These are phyloP conservation scores for Drosophila nr. perissopoda DNA, from an alignment of 2,888 invertebrate genomes.

Conservation along the genomic window DNA sequence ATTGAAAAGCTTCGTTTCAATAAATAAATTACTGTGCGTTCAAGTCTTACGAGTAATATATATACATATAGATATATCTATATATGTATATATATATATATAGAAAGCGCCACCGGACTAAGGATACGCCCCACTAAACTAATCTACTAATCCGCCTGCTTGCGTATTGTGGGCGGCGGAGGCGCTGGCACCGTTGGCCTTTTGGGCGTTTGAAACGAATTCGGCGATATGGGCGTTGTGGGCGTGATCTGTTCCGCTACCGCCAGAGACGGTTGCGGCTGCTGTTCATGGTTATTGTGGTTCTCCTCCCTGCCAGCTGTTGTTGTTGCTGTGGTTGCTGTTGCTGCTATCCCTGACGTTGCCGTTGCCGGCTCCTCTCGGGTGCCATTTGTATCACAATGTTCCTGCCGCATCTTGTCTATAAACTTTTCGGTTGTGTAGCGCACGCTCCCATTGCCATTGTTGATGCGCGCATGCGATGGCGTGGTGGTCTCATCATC, in stretches of 20 bases:
- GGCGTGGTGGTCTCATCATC: constrained; percentile 77
- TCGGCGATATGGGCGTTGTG: constrained; percentile 81
- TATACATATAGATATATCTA: neutral
- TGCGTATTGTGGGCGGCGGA: constrained; percentile 80
- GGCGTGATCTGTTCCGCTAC: constrained; percentile 47
- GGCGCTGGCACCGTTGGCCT: constrained; percentile 83
- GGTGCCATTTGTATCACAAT: constrained; percentile 69
- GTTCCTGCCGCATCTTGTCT: constrained; percentile 71
- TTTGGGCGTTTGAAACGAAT: constrained; percentile 80
- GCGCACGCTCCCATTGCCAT: constrained; percentile 66
- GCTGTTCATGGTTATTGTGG: constrained; percentile 60
- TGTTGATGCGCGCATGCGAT: constrained; percentile 71
- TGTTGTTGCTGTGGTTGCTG: constrained; percentile 13
- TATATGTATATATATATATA: neutral
- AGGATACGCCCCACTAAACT: constrained; percentile 50
- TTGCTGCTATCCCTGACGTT: constrained; percentile 2
- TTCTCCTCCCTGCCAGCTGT: constrained; percentile 44
- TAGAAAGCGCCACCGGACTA: constrained; percentile 51
- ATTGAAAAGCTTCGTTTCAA: constrained; percentile 42
- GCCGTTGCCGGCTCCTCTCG: constrained; percentile 41
- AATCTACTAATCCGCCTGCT: constrained; percentile 65
- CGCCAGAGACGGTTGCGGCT: constrained; percentile 44
- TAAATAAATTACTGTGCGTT: constrained; percentile 70
- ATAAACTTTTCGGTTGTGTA: constrained; percentile 73
- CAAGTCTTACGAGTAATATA: constrained; percentile 54